phyloP scores from a whole-genome alignment of 2,797 vertebrate species.

The Gouania willdenowi region DNA sequence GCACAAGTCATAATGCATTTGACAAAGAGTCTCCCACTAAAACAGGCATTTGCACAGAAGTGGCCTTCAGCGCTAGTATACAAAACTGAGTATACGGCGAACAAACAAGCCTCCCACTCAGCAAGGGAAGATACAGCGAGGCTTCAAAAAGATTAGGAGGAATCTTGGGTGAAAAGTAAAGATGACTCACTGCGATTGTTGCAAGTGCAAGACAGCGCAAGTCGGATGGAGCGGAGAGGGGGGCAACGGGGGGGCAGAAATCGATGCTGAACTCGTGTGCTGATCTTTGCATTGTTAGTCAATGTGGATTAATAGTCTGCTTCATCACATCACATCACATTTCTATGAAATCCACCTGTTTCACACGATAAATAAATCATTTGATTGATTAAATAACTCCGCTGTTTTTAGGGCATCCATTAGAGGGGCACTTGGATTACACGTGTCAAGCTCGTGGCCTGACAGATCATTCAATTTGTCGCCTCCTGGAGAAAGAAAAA shows the following conservation, averaged over 20 bases:
- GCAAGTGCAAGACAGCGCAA: slow-evolving; percentile 62
- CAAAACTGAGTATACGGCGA: slow-evolving; percentile 74
- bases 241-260: slow-evolving; percentile 55
- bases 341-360: too few species aligned
- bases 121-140: slow-evolving; percentile 57
- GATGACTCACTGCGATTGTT: slow-evolving; percentile 74
- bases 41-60: slow-evolving; percentile 79
- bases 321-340: slow-evolving; percentile 19
- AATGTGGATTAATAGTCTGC: slow-evolving; percentile 24
- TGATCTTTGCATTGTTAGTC: slow-evolving; percentile 41
- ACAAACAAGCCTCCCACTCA: slow-evolving; percentile 81
- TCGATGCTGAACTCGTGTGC: slow-evolving; percentile 43
- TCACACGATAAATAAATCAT: too few species aligned
- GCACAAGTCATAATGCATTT: slow-evolving; percentile 81
- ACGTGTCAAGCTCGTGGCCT: too few species aligned
- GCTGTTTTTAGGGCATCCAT: too few species aligned
- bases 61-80: slow-evolving; percentile 78
- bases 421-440: too few species aligned
- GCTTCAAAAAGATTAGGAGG: slow-evolving; percentile 72
- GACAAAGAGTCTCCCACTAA: slow-evolving; percentile 79
- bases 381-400: too few species aligned
- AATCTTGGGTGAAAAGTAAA: slow-evolving; percentile 71
- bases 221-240: slow-evolving; percentile 56
- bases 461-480: too few species aligned
- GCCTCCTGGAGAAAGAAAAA: too few species aligned